These are phyloP conservation scores for Galagoides demidoff DNA, from an alignment of 2,797 vertebrate genomes.

Conservation along the genomic window DNA sequence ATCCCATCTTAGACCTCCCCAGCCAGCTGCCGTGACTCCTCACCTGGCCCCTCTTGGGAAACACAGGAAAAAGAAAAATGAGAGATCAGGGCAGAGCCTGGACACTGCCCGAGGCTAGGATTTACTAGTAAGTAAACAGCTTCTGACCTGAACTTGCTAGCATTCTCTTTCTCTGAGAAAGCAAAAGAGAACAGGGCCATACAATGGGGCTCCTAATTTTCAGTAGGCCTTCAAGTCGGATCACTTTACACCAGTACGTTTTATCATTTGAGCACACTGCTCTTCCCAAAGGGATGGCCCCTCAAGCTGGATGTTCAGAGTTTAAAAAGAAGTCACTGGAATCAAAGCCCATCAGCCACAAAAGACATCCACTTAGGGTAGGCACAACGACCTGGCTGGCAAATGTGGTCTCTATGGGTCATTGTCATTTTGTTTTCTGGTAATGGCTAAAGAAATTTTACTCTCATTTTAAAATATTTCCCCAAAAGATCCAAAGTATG, in stretches of 20 bases:
- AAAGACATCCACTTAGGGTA: slow-evolving; percentile 30
- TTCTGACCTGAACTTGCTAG: slow-evolving; percentile 71
- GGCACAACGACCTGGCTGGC: background rate
- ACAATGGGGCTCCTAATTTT: slow-evolving; percentile 57
- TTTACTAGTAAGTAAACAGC: slow-evolving; percentile 76
- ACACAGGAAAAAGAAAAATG: slow-evolving; percentile 73
- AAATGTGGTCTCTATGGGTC: background rate
- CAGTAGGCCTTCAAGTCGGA: slow-evolving; percentile 67
- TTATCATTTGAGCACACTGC: background rate
- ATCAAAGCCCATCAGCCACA: slow-evolving; percentile 55
- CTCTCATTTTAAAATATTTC: slow-evolving; percentile 14
- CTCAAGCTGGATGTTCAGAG: slow-evolving; percentile 39
- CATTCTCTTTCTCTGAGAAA: slow-evolving; percentile 13
- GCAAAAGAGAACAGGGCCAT: background rate
- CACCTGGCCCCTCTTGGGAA: slow-evolving; percentile 70
- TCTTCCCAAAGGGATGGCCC: slow-evolving; percentile 47
- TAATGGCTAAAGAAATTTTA: slow-evolving; percentile 32
- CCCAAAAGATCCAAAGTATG: slow-evolving; percentile 35
- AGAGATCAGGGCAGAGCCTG: slow-evolving; percentile 57
- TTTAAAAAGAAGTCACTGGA: background rate
- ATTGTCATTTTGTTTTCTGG: slow-evolving; percentile 2
- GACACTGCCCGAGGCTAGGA: slow-evolving; percentile 72
- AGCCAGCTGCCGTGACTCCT: background rate
- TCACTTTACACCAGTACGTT: slow-evolving; percentile 34
- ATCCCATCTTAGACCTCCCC: slow-evolving; percentile 24